Base-by-base conservation (phyloP, 2,888 invertebrate genomes). In the Patella caerulea region DNA sequence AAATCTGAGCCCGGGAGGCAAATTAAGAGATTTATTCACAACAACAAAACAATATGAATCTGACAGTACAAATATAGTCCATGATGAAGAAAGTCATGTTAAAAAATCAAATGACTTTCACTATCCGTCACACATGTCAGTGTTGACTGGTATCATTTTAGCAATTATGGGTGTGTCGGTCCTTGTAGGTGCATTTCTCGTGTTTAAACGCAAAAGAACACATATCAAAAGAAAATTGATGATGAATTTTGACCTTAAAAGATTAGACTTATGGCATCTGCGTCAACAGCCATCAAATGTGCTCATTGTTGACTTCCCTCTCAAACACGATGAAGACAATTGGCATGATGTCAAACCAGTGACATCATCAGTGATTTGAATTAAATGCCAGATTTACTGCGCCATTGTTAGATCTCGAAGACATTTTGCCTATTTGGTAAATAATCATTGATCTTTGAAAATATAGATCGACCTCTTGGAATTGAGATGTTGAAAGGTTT, bases 161-260 rank as follows among this genome's bases (percentile, higher is more conserved):
- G 65, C 65, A 65, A 24, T 65, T 24, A 11, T 65, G 11, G 19
- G 65, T 65, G 65, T 65, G 19, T 19, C 65, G 12, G 24, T 65
- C 14, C 24, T 65, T 11, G 65, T 65, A 65, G 65, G 19, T 65
- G 65, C 24, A 11, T 11, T 19, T 65, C 24, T 65, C 12, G 65
- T 65, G 14, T 65, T 65, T 24, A 19, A 24, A 12, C 65, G 65
- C 24, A 19, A 24, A 4, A 65, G 65, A 65, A 19, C 19, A 14
- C 19, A 19, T 65, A 24, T 24, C 19, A 65, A 65, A 15, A 19
- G 24, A 65, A 65, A 65, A 19, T 3, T 65, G 12, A 65, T 65
- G 65, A 65, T 65, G 65, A 65, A 65, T 65, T 65, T 65, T 14
- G 65, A 65, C 24, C 24, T 65, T 19, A 65, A 65, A 24, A 65